Conservation (phyloP, 2,888 invertebrate genomes). For the Campaea margaritaria region DNA sequence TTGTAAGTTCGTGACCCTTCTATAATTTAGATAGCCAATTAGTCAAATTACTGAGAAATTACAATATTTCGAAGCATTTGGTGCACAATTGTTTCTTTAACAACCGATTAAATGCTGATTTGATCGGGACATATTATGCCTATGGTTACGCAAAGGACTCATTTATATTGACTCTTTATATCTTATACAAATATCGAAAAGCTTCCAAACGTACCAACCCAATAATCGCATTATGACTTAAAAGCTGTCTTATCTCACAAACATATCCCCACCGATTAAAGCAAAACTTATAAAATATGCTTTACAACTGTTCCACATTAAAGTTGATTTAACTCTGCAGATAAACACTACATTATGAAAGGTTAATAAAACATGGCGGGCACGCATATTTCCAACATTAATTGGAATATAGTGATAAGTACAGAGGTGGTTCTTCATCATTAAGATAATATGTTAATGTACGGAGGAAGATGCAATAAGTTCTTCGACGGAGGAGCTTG, state of each 20-base stretch:
- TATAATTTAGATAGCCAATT: too few relatives aligned
- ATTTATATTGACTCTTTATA: background rate
- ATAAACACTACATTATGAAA: constrained; percentile 71
- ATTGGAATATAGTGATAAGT: constrained; percentile 78
- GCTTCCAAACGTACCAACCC: background rate
- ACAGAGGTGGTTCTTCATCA: constrained; percentile 71
- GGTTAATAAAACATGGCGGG: constrained; percentile 72
- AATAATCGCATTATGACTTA: constrained; percentile 24
- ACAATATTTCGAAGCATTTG: too few relatives aligned
- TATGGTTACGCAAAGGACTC: too few relatives aligned
- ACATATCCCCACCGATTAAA: constrained; percentile 49
- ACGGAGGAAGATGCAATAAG: constrained; percentile 62
- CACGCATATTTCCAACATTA: constrained; percentile 75
- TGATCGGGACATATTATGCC: too few relatives aligned
- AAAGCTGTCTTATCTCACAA: constrained; percentile 29
- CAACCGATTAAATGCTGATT: too few relatives aligned
- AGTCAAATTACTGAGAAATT: too few relatives aligned
- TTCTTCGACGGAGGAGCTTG: constrained; percentile 58
- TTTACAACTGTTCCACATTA: constrained; percentile 64
- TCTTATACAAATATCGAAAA: background rate
- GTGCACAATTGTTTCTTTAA: too few relatives aligned
- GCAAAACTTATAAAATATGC: constrained; percentile 52
- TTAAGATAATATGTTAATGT: constrained; percentile 78
- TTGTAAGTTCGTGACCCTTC: too few relatives aligned
- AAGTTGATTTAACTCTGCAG: constrained; percentile 64